Evolutionary conservation across 2,888 invertebrate genomes (phyloP), one percentile per base, ranked within the genome.

Genomic region (Orthosia incerta): DNA sequence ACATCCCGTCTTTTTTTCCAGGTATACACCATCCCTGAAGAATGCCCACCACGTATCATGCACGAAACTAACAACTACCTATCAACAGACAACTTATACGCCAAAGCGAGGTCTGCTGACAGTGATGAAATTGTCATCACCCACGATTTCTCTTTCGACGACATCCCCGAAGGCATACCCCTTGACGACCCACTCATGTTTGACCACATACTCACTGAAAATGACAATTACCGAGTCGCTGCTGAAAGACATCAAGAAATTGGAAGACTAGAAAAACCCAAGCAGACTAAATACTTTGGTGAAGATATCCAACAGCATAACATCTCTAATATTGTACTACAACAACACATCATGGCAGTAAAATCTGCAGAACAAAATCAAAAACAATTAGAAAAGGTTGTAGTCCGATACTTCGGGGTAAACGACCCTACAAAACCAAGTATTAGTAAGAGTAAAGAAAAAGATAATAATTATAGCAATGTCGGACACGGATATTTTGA

Each of bases 1-100:
- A 70, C 20, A 39, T n/a, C 4, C 45, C 3, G 13, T 75, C 26
- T 59, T 48, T 59, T 48, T 69, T 88, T 87, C 15, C 90, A 96
- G 96, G 91, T 93, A 76, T 96, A 93, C 85, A 94, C 95, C 5
- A 95, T 96, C 59, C 94, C 96, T 18, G 96, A 96, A 87, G 94
- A 95, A 57, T 96, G 96, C 74, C 95, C 94, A 15, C 83, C 95
- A 0, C 89, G 91, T 45, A 90, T 94, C 67, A 78, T 90, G 0
- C 90, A 93, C 65, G 90, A 94, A 23, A 76, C 89, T 13, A 89
- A 91, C 55, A 87, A 93, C 64, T 93, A 94, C 71, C 73, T 88
- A 3, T 62, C 89, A 3, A 90, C 92, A 20, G 94, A 96, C 64
- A 96, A 96, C 71, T 88, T 96, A 11, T 96, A 89, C 87, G 90